Base-by-base conservation (phyloP, 2,888 invertebrate genomes). In the Idaea dimidiata region DNA sequence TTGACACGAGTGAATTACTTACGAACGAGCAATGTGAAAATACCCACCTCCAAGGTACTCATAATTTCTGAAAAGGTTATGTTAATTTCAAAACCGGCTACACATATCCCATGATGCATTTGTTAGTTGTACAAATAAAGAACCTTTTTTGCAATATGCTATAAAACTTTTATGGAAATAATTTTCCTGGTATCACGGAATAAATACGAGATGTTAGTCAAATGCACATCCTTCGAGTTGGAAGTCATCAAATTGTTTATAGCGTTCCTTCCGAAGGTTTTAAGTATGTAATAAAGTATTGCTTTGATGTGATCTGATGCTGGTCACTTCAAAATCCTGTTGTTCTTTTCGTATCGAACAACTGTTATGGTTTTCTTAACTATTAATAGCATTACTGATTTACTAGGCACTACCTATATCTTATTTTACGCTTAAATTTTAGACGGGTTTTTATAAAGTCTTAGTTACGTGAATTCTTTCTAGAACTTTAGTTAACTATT, bases 301-400 rank as follows among this genome's bases (percentile, higher is more conserved):
- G 67, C 82, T 83, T 82, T 81, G 82, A 82, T 80, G 77, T 81
- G 65, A 68, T 69, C 73, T 74, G 76, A 69, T 72, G 70, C 68
- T 72, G 78, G 77, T 75, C 74, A 75, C 79, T 80, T 70, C 65
- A 62, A 67, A 66, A 73, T 65, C 68, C 70, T 67, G 70, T 60
- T 17, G 66, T 62, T 65, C 62, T 58, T 62, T 64, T 53, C 53
- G 55, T 58, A 62, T 65, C 59, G 63, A 61, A 54, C 65, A 59
- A 61, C 57, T 66, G 60, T 66, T 67, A 24, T 24, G 1, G 24
- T 24, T 24, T 24, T 24, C 5, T 24, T 24, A 24, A 24, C 24
- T 24, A 24, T 24, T 3, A 24, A 3, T 24, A 24, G 24, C 24
- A 24, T 24, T 5, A 24, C 24, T 24, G 24, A 24, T 24, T 24